A percentile compares a stretch with the other conserved stretches of the same genome.
Evolutionary conservation across 2,113 vertebrate genomes (phyloP).

Genomic region (Notothenia coriiceps): DNA sequence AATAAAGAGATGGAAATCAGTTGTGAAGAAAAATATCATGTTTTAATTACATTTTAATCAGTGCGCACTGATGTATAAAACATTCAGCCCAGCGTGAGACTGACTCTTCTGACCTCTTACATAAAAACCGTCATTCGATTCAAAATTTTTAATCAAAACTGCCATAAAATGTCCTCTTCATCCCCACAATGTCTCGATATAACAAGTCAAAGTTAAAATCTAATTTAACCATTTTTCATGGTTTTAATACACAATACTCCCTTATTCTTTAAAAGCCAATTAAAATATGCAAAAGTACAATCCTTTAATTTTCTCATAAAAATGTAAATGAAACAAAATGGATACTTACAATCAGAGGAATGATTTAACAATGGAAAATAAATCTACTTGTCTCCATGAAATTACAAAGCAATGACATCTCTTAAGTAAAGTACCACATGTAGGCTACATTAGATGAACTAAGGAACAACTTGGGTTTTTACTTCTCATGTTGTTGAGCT

Average conservation of each 20-base stretch:
- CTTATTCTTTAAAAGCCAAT: conserved; percentile 73
- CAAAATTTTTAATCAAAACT: conserved; percentile 57
- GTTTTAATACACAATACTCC: conserved; percentile 67
- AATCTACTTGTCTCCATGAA: conserved; percentile 44
- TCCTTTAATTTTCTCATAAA: conserved; percentile 83
- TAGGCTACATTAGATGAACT: not conserved
- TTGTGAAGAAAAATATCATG: conserved; percentile 40
- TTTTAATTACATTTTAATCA: conserved; percentile 72
- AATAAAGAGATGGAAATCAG: conserved; percentile 56
- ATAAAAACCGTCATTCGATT: conserved; percentile 43
- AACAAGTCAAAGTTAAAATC: conserved; percentile 73
- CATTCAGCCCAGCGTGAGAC: conserved; percentile 58
- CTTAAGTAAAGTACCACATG: conserved; percentile 10
- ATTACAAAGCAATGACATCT: conserved; percentile 51
- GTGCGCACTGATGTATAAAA: conserved; percentile 65
- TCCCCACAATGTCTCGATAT: conserved; percentile 61
- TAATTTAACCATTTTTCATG: conserved; percentile 78
- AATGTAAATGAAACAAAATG: conserved; percentile 80
- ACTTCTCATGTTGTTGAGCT: conserved; percentile 16
- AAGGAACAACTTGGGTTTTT: conserved; percentile 11
- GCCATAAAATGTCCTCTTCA: conserved; percentile 69
- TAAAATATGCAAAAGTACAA: conserved; percentile 76
- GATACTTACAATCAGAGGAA: conserved; percentile 61
- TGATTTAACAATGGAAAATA: conserved; percentile 67
- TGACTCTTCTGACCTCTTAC: conserved; percentile 55